These are phyloP conservation scores for Lepus oiostolus DNA, from an alignment of 2,797 vertebrate species.

Conservation along the genomic window DNA sequence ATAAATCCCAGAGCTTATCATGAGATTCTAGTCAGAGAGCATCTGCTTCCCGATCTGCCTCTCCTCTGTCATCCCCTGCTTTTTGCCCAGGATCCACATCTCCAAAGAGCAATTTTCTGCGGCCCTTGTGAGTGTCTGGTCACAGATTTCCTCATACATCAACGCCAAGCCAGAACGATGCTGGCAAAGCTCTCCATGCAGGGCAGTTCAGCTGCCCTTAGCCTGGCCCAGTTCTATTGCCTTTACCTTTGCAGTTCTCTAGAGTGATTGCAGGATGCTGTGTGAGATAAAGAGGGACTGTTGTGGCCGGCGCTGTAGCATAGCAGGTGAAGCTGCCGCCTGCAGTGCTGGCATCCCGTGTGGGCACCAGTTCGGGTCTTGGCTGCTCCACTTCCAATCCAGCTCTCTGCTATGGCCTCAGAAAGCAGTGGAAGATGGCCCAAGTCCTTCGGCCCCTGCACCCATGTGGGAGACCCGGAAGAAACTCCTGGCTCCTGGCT, in stretches of 20 bases:
- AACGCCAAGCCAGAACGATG: background rate
- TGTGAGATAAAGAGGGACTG: background rate
- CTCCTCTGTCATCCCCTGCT: background rate
- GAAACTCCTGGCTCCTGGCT: too few relatives aligned
- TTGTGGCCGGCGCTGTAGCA: too few relatives aligned
- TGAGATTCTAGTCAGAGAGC: background rate
- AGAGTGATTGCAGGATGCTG: background rate
- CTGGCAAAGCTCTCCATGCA: background rate
- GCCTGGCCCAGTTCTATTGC: too few relatives aligned
- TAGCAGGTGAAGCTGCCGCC: too few relatives aligned
- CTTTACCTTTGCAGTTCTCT: background rate
- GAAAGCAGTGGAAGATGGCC: too few relatives aligned
- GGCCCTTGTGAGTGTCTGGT: background rate
- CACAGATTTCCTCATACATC: background rate
- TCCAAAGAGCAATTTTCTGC: background rate
- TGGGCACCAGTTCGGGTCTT: too few relatives aligned
- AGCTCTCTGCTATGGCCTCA: too few relatives aligned
- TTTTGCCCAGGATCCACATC: background rate
- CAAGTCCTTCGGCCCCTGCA: too few relatives aligned
- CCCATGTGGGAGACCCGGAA: too few relatives aligned
- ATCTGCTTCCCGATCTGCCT: background rate
- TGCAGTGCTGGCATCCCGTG: too few relatives aligned
- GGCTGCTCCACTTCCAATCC: too few relatives aligned
- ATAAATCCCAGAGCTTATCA: too few relatives aligned
- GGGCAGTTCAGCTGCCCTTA: background rate